phyloP scores from a whole-genome alignment of 2,797 vertebrate species.

The Botia kubotai region DNA sequence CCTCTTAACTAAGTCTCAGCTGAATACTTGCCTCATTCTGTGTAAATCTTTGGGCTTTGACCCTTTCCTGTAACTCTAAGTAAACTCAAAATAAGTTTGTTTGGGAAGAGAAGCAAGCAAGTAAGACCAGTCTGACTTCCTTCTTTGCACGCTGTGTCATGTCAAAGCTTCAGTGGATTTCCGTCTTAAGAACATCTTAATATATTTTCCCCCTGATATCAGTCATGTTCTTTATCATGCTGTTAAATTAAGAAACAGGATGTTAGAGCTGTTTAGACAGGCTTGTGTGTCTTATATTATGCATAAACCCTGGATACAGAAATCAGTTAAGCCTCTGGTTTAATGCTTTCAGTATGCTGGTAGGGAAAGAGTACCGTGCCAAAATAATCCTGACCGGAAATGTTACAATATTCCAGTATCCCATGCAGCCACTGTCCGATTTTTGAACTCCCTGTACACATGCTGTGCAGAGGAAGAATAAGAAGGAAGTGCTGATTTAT shows the following conservation, averaged over 20 bases:
- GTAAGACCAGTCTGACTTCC: constrained; percentile 19
- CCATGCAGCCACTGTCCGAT: background rate
- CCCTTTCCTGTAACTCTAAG: background rate
- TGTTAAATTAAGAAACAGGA: constrained; percentile 21
- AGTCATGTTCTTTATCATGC: background rate
- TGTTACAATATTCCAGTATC: background rate
- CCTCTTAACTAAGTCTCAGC: background rate
- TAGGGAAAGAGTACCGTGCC: background rate
- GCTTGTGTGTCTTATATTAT: constrained; percentile 1
- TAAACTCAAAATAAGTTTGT: background rate
- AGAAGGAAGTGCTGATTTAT: constrained; percentile 13
- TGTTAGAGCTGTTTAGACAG: constrained; percentile 5
- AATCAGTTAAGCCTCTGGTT: background rate
- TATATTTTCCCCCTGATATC: background rate
- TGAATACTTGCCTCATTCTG: background rate
- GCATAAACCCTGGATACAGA: background rate
- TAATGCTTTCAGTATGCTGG: background rate
- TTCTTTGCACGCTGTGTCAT: background rate
- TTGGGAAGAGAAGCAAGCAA: background rate
- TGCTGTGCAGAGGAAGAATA: constrained; percentile 26
- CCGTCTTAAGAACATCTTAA: background rate
- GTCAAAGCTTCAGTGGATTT: background rate
- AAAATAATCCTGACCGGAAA: background rate
- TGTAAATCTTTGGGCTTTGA: constrained; percentile 1
- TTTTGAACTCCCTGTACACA: background rate